These are phyloP conservation scores for Sinocyclocheilus grahami DNA, from an alignment of 2,113 vertebrate genomes.

Conservation along the genomic window DNA sequence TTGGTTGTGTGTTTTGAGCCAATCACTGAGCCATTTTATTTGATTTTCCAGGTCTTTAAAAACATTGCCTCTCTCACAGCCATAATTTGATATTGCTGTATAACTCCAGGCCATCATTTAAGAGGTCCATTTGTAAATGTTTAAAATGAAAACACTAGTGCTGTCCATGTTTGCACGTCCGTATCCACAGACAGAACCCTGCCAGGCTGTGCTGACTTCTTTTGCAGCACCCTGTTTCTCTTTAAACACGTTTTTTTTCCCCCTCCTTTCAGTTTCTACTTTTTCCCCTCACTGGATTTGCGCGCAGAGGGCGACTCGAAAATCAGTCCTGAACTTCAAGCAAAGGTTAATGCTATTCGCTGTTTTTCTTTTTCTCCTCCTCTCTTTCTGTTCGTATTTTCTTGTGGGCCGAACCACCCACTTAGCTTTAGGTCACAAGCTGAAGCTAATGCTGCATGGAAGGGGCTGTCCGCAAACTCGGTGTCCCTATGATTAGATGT, in stretches of 20 bases:
- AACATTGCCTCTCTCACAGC: constrained; percentile 62
- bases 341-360: constrained; percentile 89
- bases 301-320: constrained; percentile 78
- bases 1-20: constrained; percentile 65
- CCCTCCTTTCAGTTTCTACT: background rate
- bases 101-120: constrained; percentile 57
- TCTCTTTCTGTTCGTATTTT: constrained; percentile 33
- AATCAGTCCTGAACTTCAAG: constrained; percentile 86
- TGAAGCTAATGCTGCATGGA: constrained; percentile 86
- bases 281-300: constrained; percentile 62
- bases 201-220: constrained; percentile 31
- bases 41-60: constrained; percentile 68
- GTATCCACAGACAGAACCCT: constrained; percentile 55
- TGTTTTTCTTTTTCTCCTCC: constrained; percentile 66
- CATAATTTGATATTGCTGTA: constrained; percentile 61
- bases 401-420: constrained; percentile 86
- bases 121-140: constrained; percentile 62
- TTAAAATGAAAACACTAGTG: constrained; percentile 60
- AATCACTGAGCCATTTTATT: constrained; percentile 71
- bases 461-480: constrained; percentile 85
- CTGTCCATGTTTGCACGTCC: constrained; percentile 64
- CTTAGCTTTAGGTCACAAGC: constrained; percentile 91
- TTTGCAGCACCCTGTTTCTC: constrained; percentile 18
- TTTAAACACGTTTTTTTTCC: background rate
- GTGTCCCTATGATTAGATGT: constrained; percentile 89